These are phyloP conservation scores for Chelon labrosus DNA, from an alignment of 2,797 vertebrate genomes.

Conservation along the genomic window DNA sequence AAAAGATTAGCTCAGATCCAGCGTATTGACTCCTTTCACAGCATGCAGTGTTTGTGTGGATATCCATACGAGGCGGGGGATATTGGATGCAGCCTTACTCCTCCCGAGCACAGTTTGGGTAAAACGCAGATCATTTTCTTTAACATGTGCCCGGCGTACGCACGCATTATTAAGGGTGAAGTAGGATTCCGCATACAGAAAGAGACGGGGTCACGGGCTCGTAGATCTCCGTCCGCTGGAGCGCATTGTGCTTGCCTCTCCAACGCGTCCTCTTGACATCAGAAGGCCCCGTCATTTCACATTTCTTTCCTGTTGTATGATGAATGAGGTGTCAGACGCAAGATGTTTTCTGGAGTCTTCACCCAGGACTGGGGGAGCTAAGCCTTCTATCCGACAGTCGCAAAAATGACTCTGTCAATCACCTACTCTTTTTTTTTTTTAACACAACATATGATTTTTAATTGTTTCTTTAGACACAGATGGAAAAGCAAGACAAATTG, in stretches of 20 bases:
- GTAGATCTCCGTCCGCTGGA: slow-evolving; percentile 44
- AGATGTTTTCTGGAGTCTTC: slow-evolving; percentile 69
- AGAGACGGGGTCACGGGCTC: not conserved
- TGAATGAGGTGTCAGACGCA: slow-evolving; percentile 77
- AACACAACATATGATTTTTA: slow-evolving; percentile 39
- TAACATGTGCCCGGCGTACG: slow-evolving; percentile 4
- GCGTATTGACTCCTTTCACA: slow-evolving; percentile 37
- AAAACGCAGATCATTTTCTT: slow-evolving; percentile 28
- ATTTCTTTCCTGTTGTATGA: slow-evolving; percentile 67
- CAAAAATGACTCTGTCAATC: slow-evolving; percentile 72
- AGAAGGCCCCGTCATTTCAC: slow-evolving; percentile 70
- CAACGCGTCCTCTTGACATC: slow-evolving; percentile 47
- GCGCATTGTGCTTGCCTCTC: slow-evolving; percentile 63
- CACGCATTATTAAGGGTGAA: slow-evolving; percentile 16
- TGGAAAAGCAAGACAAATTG: slow-evolving; percentile 2
- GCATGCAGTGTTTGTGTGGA: slow-evolving; percentile 18
- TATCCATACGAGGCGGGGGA: not conserved
- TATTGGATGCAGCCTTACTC: not conserved
- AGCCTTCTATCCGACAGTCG: slow-evolving; percentile 40
- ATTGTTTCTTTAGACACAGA: slow-evolving; percentile 49
- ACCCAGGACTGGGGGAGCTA: slow-evolving; percentile 48
- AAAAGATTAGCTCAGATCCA: slow-evolving; percentile 40
- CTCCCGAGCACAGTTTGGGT: slow-evolving; percentile 4
- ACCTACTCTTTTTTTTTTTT: slow-evolving; percentile 1
- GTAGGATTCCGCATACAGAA: slow-evolving; percentile 25